Evolutionary conservation across 1,140 invertebrate species (phyloP).

Genomic region (Ephestia elutella): DNA sequence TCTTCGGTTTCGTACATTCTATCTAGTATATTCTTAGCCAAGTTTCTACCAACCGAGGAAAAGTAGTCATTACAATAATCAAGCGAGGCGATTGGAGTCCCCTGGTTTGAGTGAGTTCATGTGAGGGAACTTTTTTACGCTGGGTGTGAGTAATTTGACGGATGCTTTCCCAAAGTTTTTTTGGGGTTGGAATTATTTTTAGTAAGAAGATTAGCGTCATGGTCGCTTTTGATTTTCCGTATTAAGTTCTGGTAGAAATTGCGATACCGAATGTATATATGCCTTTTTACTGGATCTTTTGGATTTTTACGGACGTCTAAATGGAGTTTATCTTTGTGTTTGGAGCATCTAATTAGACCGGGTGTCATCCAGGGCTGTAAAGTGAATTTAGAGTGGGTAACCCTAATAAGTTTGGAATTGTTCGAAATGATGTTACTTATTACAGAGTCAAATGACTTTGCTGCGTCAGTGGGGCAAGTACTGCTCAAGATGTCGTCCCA

Average conservation of each 20-base stretch:
- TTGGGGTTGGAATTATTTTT: constrained; percentile 2
- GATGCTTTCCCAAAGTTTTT: constrained; percentile 6
- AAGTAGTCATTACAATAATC: constrained; percentile 6
- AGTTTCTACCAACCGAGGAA: background rate
- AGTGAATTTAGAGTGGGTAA: background rate
- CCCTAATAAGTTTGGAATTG: background rate
- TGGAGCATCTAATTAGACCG: background rate
- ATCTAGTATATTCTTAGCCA: background rate
- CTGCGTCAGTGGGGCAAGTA: background rate
- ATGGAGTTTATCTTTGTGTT: background rate
- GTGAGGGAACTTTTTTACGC: too few relatives aligned
- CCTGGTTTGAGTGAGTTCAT: background rate
- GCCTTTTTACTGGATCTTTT: background rate
- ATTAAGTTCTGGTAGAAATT: constrained; percentile 9
- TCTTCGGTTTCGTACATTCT: background rate
- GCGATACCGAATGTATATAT: constrained; percentile 8
- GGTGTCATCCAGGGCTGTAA: background rate
- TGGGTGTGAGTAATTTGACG: background rate
- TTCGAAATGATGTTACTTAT: background rate
- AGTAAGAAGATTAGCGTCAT: background rate
- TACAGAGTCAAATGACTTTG: background rate
- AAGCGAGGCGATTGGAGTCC: background rate
- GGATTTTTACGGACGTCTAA: background rate
- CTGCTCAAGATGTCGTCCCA: background rate
- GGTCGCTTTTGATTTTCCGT: constrained; percentile 1